A percentile compares a stretch with the other conserved stretches of the same genome.
These are phyloP conservation scores for Lymantria monacha DNA, from an alignment of 2,888 invertebrate genomes.

Conservation along the genomic window DNA sequence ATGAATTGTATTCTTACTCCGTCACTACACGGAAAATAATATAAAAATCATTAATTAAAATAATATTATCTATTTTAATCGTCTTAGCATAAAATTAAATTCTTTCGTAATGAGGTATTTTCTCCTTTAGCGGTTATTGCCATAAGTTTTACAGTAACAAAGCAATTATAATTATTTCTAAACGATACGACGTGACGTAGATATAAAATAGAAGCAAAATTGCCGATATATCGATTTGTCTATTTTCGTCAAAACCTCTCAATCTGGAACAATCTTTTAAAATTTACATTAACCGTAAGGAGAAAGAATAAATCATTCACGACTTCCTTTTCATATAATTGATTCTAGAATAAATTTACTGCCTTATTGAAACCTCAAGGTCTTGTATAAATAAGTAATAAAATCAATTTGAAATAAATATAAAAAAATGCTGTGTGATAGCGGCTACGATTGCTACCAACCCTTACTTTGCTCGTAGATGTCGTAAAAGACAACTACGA, in stretches of 20 bases:
- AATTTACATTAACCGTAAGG: conserved; percentile 39
- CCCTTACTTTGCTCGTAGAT: no score
- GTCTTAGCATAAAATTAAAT: not conserved
- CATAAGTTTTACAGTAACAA: not conserved
- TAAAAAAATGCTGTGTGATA: no score
- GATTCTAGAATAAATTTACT: conserved; percentile 23
- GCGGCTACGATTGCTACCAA: no score
- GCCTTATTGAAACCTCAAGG: not conserved
- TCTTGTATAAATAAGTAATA: not conserved
- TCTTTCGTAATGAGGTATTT: no score
- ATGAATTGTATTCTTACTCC: no score
- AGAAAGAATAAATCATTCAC: conserved; percentile 29
- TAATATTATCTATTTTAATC: no score
- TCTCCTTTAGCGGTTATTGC: no score
- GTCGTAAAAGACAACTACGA: no score
- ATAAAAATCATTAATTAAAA: no score
- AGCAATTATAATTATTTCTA: conserved; percentile 29
- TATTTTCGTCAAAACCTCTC: conserved; percentile 32
- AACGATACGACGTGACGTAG: conserved; percentile 15
- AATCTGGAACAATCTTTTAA: conserved; percentile 24
- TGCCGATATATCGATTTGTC: conserved; percentile 26
- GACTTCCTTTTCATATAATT: conserved; percentile 38
- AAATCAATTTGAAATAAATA: not conserved
- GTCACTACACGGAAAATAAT: no score
- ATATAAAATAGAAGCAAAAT: conserved; percentile 2